Evolutionary conservation across 2,888 invertebrate genomes (phyloP).

Genomic region (Amiota communis): DNA sequence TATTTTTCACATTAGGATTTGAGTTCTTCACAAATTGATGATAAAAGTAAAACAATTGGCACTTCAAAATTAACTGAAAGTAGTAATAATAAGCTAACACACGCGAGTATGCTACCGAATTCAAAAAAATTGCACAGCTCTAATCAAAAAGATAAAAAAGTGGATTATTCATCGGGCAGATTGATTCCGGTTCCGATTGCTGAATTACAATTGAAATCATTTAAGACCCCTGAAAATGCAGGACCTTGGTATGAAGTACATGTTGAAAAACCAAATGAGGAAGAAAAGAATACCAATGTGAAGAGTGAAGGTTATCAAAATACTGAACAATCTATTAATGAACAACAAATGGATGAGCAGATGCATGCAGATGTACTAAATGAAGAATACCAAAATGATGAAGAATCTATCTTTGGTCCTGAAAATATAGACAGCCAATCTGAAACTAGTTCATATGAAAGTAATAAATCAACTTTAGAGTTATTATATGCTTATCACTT

Average conservation of each 20-base stretch:
- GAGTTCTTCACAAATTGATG: constrained; percentile 57
- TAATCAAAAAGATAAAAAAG: constrained; percentile 41
- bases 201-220: constrained; percentile 62
- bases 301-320: neutral
- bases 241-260: constrained; percentile 54
- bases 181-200: constrained; percentile 55
- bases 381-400: neutral
- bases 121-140: constrained; percentile 17
- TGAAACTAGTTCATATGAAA: neutral
- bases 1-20: constrained; percentile 54
- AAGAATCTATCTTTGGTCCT: too few species aligned
- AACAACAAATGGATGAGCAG: neutral
- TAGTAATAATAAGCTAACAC: constrained; percentile 46
- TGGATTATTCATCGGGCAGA: constrained; percentile 41
- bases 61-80: constrained; percentile 58
- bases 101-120: constrained; percentile 22
- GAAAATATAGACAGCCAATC: neutral
- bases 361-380: neutral
- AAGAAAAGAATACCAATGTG: neutral
- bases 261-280: constrained; percentile 26
- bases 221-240: constrained; percentile 45
- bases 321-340: neutral
- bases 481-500: too few species aligned
- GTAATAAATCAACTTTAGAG: neutral
- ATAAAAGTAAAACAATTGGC: constrained; percentile 62